These are phyloP conservation scores for Allophyes oxyacanthae DNA, from an alignment of 2,888 invertebrate species.

Conservation along the genomic window DNA sequence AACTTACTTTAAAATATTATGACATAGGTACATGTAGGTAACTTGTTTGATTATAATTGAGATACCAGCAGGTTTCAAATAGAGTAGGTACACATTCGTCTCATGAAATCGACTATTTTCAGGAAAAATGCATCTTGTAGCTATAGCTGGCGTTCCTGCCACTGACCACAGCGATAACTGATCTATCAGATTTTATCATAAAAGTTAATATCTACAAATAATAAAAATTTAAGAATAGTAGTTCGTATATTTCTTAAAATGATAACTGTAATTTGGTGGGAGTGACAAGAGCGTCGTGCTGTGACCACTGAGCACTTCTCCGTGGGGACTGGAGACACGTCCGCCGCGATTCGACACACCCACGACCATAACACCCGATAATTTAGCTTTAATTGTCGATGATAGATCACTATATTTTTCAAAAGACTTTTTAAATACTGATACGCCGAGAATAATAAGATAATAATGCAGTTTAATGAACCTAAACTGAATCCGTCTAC, in stretches of 20 bases:
- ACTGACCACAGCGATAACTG: no score
- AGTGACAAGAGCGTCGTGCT: slow-evolving; percentile 57
- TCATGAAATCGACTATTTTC: no score
- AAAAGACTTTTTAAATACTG: slow-evolving; percentile 25
- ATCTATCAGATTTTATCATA: no score
- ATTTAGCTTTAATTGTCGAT: slow-evolving; percentile 67
- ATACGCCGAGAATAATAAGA: slow-evolving; percentile 20
- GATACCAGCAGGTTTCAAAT: no score
- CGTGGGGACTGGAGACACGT: slow-evolving; percentile 64
- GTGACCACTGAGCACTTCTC: slow-evolving; percentile 51
- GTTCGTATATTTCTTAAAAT: slow-evolving; percentile 20
- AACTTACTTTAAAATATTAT: neutral
- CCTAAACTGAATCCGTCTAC: neutral
- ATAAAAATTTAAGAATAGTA: no score
- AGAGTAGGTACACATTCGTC: no score
- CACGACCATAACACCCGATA: slow-evolving; percentile 64
- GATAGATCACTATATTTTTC: slow-evolving; percentile 42
- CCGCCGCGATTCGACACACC: slow-evolving; percentile 73
- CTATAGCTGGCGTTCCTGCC: no score
- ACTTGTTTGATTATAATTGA: no score
- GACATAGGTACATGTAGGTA: no score
- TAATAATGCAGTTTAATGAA: neutral
- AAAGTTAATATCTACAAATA: no score
- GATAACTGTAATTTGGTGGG: slow-evolving; percentile 41
- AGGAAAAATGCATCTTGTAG: no score